These are phyloP conservation scores for Grammomys dolichurus DNA, from an alignment of 2,113 vertebrate species.

Conservation along the genomic window DNA sequence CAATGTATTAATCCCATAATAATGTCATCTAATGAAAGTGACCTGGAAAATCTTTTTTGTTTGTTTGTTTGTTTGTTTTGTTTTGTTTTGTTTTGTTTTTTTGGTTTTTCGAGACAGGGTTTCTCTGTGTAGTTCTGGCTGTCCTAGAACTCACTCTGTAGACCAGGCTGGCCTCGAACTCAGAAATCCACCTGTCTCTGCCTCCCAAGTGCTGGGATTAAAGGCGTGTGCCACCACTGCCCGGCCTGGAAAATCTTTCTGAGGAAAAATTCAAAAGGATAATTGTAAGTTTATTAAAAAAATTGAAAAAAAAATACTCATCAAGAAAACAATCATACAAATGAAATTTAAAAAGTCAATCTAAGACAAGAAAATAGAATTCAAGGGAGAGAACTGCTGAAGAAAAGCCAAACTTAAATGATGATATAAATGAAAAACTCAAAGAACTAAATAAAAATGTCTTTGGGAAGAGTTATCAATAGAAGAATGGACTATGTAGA, in stretches of 20 bases:
- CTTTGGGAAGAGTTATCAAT: not conserved
- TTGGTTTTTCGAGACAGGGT: no score
- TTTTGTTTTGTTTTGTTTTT: no score
- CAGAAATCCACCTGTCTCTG: no score
- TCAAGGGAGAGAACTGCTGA: not conserved
- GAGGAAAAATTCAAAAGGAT: not conserved
- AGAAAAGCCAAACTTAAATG: not conserved
- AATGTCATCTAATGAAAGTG: not conserved
- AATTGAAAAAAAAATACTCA: no score
- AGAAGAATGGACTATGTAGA: not conserved
- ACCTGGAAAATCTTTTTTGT: not conserved
- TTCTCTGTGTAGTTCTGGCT: no score
- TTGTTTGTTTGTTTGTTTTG: no score
- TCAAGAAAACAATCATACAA: not conserved
- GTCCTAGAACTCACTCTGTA: no score
- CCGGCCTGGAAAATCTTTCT: not conserved
- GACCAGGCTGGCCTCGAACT: no score
- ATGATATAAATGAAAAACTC: not conserved
- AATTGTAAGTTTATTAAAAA: not conserved
- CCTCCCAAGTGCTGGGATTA: no score
- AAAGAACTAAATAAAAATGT: not conserved
- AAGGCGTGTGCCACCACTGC: no score
- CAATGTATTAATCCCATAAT: not conserved
- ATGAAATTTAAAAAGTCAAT: not conserved
- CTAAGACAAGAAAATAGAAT: not conserved